These are phyloP conservation scores for Tipula vernalis DNA, from an alignment of 2,888 invertebrate genomes.

Conservation along the genomic window DNA sequence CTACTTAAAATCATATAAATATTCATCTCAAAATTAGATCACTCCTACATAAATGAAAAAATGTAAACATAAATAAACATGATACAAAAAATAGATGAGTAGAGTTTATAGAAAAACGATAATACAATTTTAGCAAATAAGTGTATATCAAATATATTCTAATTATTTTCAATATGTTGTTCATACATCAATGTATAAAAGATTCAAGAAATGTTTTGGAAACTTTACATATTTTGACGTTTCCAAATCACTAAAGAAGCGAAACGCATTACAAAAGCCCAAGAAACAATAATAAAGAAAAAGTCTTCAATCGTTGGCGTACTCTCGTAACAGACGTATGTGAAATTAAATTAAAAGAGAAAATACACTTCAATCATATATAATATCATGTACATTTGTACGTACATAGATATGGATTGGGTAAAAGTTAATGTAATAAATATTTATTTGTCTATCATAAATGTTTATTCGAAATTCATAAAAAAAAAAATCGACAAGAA, in stretches of 20 bases:
- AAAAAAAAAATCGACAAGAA: not conserved
- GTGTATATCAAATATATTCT: not conserved
- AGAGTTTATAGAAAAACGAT: not conserved
- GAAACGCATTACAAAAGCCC: not conserved
- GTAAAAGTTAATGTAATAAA: not conserved
- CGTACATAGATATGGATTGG: too few relatives aligned
- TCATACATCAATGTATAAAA: not conserved
- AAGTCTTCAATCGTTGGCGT: not conserved
- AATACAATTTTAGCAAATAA: not conserved
- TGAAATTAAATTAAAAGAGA: not conserved
- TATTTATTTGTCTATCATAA: constrained; percentile 4
- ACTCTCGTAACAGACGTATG: not conserved
- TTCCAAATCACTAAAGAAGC: not conserved
- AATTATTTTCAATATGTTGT: not conserved
- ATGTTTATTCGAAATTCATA: not conserved
- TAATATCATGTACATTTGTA: too few relatives aligned
- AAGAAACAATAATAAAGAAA: not conserved
- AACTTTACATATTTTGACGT: not conserved
- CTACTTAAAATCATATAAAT: not conserved
- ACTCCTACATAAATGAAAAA: not conserved
- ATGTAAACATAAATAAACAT: not conserved
- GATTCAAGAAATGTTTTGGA: not conserved
- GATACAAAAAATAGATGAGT: not conserved
- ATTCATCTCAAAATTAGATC: not conserved
- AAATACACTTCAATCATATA: not conserved